These are phyloP conservation scores for Kuschelorhynchus macadamiae DNA, from an alignment of 2,888 invertebrate genomes.

Conservation along the genomic window DNA sequence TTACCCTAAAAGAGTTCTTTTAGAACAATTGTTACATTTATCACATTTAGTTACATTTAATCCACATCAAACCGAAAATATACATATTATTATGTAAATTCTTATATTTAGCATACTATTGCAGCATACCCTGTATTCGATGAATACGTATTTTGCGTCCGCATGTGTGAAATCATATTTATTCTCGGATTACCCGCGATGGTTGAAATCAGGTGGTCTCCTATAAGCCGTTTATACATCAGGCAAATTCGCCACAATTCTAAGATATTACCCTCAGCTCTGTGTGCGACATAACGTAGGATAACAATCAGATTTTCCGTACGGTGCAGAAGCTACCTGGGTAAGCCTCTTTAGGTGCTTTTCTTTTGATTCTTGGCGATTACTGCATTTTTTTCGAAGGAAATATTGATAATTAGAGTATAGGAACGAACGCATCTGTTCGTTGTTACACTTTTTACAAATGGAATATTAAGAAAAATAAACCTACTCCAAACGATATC, in stretches of 20 bases:
- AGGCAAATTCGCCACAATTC: slow-evolving; percentile 34
- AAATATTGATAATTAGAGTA: too few relatives aligned
- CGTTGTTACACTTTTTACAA: too few relatives aligned
- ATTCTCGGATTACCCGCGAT: slow-evolving; percentile 28
- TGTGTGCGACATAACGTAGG: slow-evolving; percentile 37
- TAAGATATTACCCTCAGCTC: slow-evolving; percentile 33
- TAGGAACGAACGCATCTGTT: too few relatives aligned
- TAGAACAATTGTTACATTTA: too few relatives aligned
- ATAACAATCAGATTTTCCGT: slow-evolving; percentile 30
- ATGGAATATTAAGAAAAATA: too few relatives aligned
- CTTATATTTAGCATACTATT: too few relatives aligned
- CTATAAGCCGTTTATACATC: slow-evolving; percentile 22
- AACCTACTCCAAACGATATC: too few relatives aligned
- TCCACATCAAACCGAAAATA: too few relatives aligned
- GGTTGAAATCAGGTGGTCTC: slow-evolving; percentile 33
- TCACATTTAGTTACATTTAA: too few relatives aligned
- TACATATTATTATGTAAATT: too few relatives aligned
- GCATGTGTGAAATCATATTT: slow-evolving; percentile 25
- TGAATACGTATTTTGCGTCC: not conserved
- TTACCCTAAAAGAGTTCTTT: too few relatives aligned
- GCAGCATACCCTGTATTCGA: slow-evolving; percentile 2
- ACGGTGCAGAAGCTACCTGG: slow-evolving; percentile 10
- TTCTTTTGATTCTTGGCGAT: not conserved
- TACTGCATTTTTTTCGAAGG: not conserved
- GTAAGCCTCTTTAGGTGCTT: not conserved